These are phyloP conservation scores for Aporophyla lueneburgensis DNA, from an alignment of 2,888 invertebrate genomes.

Conservation along the genomic window DNA sequence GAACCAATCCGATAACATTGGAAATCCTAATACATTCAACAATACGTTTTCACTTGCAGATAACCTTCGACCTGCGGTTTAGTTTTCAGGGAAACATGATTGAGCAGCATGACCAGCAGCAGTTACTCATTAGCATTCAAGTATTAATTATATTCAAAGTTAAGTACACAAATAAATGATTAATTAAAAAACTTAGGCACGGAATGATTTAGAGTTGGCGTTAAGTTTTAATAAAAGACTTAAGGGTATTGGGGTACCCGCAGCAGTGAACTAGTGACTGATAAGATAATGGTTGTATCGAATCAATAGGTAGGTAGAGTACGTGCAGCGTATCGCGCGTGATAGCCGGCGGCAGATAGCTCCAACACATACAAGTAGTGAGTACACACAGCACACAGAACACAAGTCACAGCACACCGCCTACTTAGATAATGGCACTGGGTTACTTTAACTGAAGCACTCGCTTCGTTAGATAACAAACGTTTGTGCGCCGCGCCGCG, in stretches of 20 bases:
- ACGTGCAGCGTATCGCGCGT: conserved; percentile 18
- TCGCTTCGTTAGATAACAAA: conserved; percentile 33
- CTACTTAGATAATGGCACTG: conserved; percentile 43
- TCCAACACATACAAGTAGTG: background rate
- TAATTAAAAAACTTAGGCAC: background rate
- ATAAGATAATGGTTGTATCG: conserved; percentile 27
- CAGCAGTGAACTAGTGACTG: conserved; percentile 15
- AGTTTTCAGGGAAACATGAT: conserved; percentile 26
- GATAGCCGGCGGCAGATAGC: conserved; percentile 45
- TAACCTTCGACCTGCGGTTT: conserved; percentile 28
- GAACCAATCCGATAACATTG: background rate
- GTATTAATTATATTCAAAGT: background rate
- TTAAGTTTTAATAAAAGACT: background rate
- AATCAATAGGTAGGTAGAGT: conserved; percentile 36
- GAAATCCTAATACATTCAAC: background rate
- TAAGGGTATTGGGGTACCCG: background rate
- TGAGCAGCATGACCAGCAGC: conserved; percentile 17
- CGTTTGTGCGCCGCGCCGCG: conserved; percentile 11
- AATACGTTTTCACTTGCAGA: background rate
- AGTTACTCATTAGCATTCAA: conserved; percentile 4
- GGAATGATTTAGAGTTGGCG: background rate
- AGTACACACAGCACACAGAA: background rate
- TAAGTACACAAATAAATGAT: background rate
- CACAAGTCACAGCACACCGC: background rate
- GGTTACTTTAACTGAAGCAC: conserved; percentile 38